A percentile compares a stretch with the other conserved stretches of the same genome.
These are phyloP conservation scores for Kryptolebias marmoratus DNA, from an alignment of 2,113 vertebrate species.

Conservation along the genomic window DNA sequence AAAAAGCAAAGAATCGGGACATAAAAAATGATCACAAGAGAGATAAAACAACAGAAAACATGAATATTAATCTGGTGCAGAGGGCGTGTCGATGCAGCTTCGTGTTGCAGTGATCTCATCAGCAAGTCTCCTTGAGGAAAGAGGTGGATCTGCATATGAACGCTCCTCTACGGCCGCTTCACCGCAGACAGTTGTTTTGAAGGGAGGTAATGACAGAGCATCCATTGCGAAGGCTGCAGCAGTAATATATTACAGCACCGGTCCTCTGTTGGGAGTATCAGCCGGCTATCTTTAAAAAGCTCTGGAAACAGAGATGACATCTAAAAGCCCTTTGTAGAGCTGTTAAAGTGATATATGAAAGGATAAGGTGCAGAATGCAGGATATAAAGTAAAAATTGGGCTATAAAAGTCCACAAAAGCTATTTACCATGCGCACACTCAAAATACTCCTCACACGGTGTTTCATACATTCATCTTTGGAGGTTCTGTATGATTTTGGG, in stretches of 20 bases:
- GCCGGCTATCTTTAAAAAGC: constrained; percentile 52
- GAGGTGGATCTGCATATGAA: constrained; percentile 11
- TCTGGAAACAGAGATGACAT: constrained; percentile 60
- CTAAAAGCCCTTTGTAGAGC: constrained; percentile 54
- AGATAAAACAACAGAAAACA: constrained; percentile 48
- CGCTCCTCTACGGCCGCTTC: constrained; percentile 8
- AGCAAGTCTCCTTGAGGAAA: constrained; percentile 53
- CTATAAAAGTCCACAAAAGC: constrained; percentile 31
- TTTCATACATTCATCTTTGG: not conserved
- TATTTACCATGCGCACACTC: not conserved
- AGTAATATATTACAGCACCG: constrained; percentile 26
- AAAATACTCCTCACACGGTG: not conserved
- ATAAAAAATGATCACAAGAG: constrained; percentile 26
- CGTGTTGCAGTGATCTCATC: constrained; percentile 32
- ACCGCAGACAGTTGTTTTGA: constrained; percentile 43
- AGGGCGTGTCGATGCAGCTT: constrained; percentile 30
- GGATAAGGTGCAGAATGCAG: constrained; percentile 17
- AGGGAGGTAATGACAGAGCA: constrained; percentile 53
- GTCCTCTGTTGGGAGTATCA: constrained; percentile 50
- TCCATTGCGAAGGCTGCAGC: constrained; percentile 33
- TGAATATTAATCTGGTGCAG: constrained; percentile 59
- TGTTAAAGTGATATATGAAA: constrained; percentile 51
- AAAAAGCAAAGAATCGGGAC: not conserved
- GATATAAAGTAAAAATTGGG: constrained; percentile 27
- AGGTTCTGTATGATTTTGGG: constrained; percentile 5